Percentiles rank a stretch among this genome's conserved stretches.
Evolutionary conservation across 2,888 invertebrate species (phyloP).

Genomic region (Protodeltote pygarga): DNA sequence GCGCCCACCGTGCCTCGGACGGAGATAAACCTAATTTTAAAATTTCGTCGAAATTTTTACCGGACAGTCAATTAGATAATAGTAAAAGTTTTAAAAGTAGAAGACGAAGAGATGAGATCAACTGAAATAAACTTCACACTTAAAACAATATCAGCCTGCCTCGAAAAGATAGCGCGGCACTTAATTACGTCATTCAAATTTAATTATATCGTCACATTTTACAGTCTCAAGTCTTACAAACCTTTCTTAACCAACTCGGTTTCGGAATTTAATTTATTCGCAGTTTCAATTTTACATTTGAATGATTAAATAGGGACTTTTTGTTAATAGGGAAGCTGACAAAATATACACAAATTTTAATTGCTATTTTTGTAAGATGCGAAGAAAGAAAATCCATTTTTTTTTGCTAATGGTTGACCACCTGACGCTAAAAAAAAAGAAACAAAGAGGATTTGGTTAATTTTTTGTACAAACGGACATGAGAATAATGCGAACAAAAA

Average conservation of each 20-base stretch:
- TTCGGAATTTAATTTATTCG: slow-evolving; percentile 20
- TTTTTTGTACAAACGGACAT: no score
- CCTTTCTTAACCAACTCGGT: slow-evolving; percentile 21
- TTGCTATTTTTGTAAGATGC: not conserved
- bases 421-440: no score
- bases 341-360: slow-evolving; percentile 13
- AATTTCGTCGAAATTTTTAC: no score
- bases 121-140: slow-evolving; percentile 1
- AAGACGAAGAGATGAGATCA: not conserved
- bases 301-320: slow-evolving; percentile 35
- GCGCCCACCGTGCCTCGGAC: no score
- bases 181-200: slow-evolving; percentile 22
- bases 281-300: slow-evolving; percentile 25
- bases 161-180: slow-evolving; percentile 5
- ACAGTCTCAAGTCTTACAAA: slow-evolving; percentile 17
- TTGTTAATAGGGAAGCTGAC: slow-evolving; percentile 25
- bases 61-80: no score
- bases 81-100: no score
- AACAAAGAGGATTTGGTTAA: no score
- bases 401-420: no score
- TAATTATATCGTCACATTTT: slow-evolving; percentile 30
- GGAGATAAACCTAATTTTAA: no score
- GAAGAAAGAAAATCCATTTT: no score
- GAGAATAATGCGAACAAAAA: no score
- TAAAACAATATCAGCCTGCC: slow-evolving; percentile 3